phyloP scores from a whole-genome alignment of 64 coral and sea anemone genomes.

The Dendronephthya gigantea region DNA sequence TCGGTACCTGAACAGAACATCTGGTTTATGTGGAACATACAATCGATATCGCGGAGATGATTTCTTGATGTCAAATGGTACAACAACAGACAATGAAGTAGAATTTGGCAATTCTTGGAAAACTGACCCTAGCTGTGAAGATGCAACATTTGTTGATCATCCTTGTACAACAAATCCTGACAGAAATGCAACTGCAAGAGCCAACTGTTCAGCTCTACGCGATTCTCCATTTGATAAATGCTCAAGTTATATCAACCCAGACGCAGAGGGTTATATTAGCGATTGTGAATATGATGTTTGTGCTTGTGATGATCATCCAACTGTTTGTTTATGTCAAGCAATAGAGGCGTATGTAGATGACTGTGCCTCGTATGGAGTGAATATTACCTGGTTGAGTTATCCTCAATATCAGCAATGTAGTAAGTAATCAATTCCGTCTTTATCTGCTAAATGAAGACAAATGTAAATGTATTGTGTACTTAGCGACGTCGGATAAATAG shows the following conservation, averaged over 20 bases:
- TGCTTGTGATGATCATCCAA: not conserved
- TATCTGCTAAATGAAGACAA: too few species aligned
- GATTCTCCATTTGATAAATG: not conserved
- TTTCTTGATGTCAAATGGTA: not conserved
- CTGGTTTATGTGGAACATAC: slow-evolving; percentile 8
- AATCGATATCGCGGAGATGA: not conserved
- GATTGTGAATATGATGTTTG: slow-evolving; percentile 7
- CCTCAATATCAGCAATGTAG: not conserved
- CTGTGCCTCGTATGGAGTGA: not conserved
- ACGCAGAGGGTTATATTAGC: not conserved
- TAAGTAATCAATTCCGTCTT: not conserved
- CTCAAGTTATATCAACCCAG: not conserved
- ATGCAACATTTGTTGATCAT: not conserved
- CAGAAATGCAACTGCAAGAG: not conserved
- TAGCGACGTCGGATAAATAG: too few species aligned
- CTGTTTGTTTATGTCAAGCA: not conserved
- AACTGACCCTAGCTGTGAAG: not conserved
- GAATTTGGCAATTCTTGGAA: slow-evolving; percentile 10
- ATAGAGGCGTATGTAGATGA: not conserved
- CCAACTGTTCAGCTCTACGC: not conserved
- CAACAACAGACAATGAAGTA: not conserved
- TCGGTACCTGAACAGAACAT: not conserved
- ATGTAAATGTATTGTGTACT: too few species aligned
- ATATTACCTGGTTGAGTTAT: not conserved
- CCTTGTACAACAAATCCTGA: not conserved